Percentiles rank a stretch among this genome's conserved stretches.
Conservation (phyloP, 2,888 invertebrate genomes). For the Brenthis hecate region DNA sequence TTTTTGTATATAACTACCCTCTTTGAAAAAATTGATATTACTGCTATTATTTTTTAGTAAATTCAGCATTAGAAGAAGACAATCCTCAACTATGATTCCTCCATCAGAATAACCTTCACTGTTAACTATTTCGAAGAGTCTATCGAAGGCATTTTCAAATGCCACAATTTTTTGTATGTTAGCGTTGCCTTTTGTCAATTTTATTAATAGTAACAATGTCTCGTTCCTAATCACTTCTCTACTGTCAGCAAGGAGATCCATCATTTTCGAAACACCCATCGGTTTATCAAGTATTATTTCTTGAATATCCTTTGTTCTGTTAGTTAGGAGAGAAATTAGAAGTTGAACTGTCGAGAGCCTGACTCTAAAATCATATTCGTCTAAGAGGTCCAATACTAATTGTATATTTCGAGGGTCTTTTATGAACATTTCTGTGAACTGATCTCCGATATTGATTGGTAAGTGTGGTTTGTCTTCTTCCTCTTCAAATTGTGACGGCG, state of each 20-base stretch:
- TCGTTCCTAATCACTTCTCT: constrained; percentile 98
- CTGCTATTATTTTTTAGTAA: constrained; percentile 96
- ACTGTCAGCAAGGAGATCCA: constrained; percentile 96
- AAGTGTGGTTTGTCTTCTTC: constrained; percentile 87
- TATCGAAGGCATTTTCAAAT: constrained; percentile 99
- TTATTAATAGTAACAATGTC: constrained; percentile 93
- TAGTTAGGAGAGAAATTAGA: constrained; percentile 92
- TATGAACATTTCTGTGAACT: constrained; percentile 98
- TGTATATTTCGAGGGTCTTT: constrained; percentile 93
- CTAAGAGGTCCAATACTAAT: constrained; percentile 90
- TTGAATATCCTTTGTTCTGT: constrained; percentile 93
- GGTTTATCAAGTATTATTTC: constrained; percentile 94
- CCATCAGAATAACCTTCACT: constrained; percentile 97
- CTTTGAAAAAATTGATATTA: constrained; percentile 99
- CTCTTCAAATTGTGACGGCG: constrained; percentile 90
- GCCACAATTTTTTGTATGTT: constrained; percentile 99
- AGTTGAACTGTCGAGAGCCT: constrained; percentile 95
- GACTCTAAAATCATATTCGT: constrained; percentile 97
- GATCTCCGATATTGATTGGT: constrained; percentile 90
- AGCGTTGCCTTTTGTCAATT: constrained; percentile 95
- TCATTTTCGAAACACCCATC: constrained; percentile 98
- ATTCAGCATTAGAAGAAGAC: constrained; percentile 95
- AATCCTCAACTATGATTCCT: constrained; percentile 99
- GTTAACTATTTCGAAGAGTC: constrained; percentile 94
- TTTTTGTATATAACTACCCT: constrained; percentile 96